These are phyloP conservation scores for Epinotia ramella DNA, from an alignment of 2,888 invertebrate species.

Conservation along the genomic window DNA sequence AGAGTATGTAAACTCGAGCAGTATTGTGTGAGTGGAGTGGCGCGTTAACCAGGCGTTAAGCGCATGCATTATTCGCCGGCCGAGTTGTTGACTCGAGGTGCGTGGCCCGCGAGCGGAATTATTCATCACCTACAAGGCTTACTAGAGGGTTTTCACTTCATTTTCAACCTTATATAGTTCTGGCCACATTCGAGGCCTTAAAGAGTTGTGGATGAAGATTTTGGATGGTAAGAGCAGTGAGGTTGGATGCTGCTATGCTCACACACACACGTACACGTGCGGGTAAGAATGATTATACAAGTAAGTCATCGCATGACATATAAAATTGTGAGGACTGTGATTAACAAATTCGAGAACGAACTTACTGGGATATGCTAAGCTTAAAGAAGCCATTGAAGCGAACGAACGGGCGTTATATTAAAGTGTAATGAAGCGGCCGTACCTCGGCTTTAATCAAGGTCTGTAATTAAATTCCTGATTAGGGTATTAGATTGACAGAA, in stretches of 20 bases:
- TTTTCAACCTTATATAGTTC: background rate
- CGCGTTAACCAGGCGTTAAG: constrained; percentile 1
- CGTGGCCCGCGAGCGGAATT: background rate
- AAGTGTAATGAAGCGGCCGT: background rate
- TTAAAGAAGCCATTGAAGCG: background rate
- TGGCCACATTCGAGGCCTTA: background rate
- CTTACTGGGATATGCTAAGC: background rate
- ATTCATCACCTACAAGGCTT: background rate
- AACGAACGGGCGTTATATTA: background rate
- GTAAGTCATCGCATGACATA: too few relatives aligned
- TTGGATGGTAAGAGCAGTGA: too few relatives aligned
- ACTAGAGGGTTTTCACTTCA: background rate
- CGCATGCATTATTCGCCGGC: background rate
- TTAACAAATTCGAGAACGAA: background rate
- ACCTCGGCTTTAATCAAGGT: background rate
- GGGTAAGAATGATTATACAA: too few relatives aligned
- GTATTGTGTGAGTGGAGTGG: background rate
- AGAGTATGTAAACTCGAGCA: background rate
- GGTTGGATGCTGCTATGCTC: too few relatives aligned
- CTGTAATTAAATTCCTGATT: constrained; percentile 21
- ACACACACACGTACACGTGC: too few relatives aligned
- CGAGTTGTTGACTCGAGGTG: background rate
- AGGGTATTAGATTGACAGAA: constrained; percentile 19
- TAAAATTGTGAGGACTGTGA: background rate
- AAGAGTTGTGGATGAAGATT: background rate